Evolutionary conservation across 2,113 vertebrate species (phyloP), one percentile per base, ranked within the genome.

Genomic region (Serinus canaria): DNA sequence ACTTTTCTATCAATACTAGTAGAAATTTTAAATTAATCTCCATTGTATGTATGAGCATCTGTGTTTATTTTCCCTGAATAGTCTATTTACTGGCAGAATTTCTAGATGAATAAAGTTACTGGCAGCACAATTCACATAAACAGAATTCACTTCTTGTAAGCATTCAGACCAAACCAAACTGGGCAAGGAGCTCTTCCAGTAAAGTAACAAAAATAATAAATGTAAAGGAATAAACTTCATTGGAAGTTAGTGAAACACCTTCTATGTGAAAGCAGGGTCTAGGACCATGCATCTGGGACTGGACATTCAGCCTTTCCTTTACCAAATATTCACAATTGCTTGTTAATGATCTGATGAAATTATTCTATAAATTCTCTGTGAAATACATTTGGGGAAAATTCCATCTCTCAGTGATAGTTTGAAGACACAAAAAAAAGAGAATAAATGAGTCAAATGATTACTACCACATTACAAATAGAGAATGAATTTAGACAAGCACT

Each of bases 21-120:
- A 80, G 70, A 83, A 91, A 67, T 87, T 84, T 89, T 90, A 60
- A 87, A 90, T 90, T 91, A 87, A 87, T 78, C 68, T 92, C 53
- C 25, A 91, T 90, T 92, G 55, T 95, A 94, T 62, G 18, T 24
- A 89, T 60, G 60, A 96, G 63, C 93, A 95, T 95, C 89, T 94
- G 95, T 94, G 87, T 96, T 96, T 97, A 90, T 89, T 96, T 94
- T 94, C 80, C 69, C 78, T 76, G 86, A 93, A 92, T 77, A 94
- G 67, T 86, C 72, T 94, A 91, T 94, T 95, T 94, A 93, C 59
- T 89, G 72, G 88, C 83, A 94, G 79, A 20, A 69, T 81, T 92
- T 88, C 50, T 86, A 88, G 90, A 88, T 46, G 85, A 95, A 95
- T 69, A 64, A 82, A 92, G 79, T 83, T 87, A 83, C 49, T 66